phyloP scores from a whole-genome alignment of 1,140 invertebrate genomes.

The Monomorium pharaonis region DNA sequence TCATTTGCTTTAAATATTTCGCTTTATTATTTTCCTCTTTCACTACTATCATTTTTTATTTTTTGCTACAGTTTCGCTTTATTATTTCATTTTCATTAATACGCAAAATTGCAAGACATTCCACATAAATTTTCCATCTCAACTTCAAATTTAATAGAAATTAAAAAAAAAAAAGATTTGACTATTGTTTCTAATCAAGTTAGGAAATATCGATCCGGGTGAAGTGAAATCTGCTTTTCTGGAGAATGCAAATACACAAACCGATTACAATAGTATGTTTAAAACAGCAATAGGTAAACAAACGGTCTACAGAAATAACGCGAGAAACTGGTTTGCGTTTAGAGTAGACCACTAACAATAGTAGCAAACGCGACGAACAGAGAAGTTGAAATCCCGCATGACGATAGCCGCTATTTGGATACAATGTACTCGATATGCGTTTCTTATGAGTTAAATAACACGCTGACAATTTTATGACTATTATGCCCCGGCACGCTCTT shows the following conservation, averaged over 20 bases:
- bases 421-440: conserved; percentile 7
- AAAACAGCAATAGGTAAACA: conserved; percentile 18
- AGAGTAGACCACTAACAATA: conserved; percentile 7
- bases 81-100: not conserved
- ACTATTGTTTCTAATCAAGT: not conserved
- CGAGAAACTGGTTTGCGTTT: conserved; percentile 1
- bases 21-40: not conserved
- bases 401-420: not conserved
- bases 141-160: not conserved
- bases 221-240: not conserved
- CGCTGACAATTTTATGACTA: conserved; percentile 40
- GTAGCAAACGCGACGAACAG: not conserved
- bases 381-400: not conserved
- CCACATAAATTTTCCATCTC: not conserved
- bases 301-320: conserved; percentile 32
- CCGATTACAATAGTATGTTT: conserved; percentile 46
- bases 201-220: conserved; percentile 58
- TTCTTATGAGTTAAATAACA: not conserved
- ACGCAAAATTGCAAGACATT: not conserved
- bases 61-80: not conserved
- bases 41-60: not conserved
- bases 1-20: not conserved
- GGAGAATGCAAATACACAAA: not conserved
- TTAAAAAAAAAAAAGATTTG: not conserved
- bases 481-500: not conserved